Base-by-base conservation (phyloP, 2,797 vertebrate genomes). In the Channallabes apus region DNA sequence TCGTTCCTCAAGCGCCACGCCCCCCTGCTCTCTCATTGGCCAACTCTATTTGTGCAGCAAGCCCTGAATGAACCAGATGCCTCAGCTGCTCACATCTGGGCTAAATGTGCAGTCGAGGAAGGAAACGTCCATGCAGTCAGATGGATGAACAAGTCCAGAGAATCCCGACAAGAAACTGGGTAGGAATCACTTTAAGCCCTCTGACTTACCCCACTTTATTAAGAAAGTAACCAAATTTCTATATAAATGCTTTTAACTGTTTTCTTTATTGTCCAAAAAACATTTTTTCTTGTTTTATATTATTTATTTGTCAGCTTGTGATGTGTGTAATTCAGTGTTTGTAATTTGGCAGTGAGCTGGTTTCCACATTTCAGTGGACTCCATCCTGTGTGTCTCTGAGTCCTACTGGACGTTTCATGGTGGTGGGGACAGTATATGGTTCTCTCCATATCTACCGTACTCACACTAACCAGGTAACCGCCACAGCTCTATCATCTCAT, bases 21-120 rank as follows among this genome's bases (percentile, higher is more conserved):
- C 15, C 46, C 91, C 12, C 83, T 95, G 17, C 93, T 97, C 56
- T 93, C 95, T 65, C 92, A 91, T 76, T 95, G 95, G 90, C 97
- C 97, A 0, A 84, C 90, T 9, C 93, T 97, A 7, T 96, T 96
- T 83, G 38, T 93, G 68, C 97, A 98, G 90, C 95, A 96, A 90
- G 97, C 96, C 9, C 91, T 96, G 46, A 96, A 95, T 17, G 95
- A 97, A 84, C 93, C 95, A 0, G 72, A 65, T 0, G 82, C 87
- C 0, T 94, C 92, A 0, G 62, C 91, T 0, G 91, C 96, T 84
- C 95, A 93, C 85, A 20, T 1, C 62, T 97, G 96, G 94, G 96
- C 95, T 11, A 87, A 89, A 41, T 78, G 83, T 58, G 85, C 95
- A 88, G 51, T 87, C 89, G 88, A 86, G 22, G 89, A 87, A 56